Base-by-base conservation (phyloP, 2,888 invertebrate genomes). In the Chymomyza caudatula region DNA sequence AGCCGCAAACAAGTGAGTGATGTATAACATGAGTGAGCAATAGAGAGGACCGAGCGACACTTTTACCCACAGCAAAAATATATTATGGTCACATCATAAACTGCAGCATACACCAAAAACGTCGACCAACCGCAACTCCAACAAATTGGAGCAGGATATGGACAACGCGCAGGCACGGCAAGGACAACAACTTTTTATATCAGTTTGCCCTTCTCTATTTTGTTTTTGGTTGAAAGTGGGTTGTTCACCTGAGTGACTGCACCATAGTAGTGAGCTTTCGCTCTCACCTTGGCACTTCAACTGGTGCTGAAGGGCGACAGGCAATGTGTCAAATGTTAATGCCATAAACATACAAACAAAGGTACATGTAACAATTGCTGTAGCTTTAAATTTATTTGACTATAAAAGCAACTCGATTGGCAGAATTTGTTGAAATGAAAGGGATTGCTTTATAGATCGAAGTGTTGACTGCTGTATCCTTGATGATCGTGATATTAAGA, bases 61-160 rank as follows among this genome's bases (percentile, higher is more conserved):
- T 15, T 6, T 17, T 49, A 2, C 3, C 20, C 49, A 17, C 4
- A 47, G 55, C 76, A 67, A 58, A 71, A 78, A 83, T 69, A 69
- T 84, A 80, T 84, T 71, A 76, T 65, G 51, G 67, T 60, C 84
- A n/a, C n/a, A 37, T 37, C 29, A 80, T 80, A 81, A 80, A 84
- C 71, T 80, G 76, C 81, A 79, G 75, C 70, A 63, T 3, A 56
- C 44, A 47, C 52, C 37, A 54, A 43, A 57, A 15, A 49, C 13
- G 37, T 49, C 49, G 25, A 19, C 3, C 47, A 59, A 42, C 15
- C 22, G 47, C 51, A 42, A 47, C 54, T 63, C 19, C n/a, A n/a
- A n/a, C n/a, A n/a, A n/a, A n/a, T n/a, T n/a, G n/a, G n/a, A n/a
- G n/a, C n/a, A n/a, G n/a, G n/a, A n/a, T n/a, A n/a, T n/a, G n/a